A percentile compares a stretch with the other conserved stretches of the same genome.
Conservation (phyloP, 2,888 invertebrate species). For the Orthosia cruda region DNA sequence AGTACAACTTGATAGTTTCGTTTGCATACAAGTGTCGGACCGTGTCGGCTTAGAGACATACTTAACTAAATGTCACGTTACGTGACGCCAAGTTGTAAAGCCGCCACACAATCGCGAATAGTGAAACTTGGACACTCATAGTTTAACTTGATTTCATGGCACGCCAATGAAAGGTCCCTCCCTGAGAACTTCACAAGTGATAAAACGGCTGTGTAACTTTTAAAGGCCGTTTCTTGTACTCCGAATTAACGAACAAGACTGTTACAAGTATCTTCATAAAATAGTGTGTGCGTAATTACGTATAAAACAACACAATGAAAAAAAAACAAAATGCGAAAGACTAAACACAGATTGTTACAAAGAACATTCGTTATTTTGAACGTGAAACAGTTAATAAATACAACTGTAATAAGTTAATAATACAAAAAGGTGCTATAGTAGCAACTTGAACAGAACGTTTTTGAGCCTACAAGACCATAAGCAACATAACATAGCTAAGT, state of each 20-base stretch:
- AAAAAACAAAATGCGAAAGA: constrained; percentile 1
- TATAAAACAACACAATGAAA: too few relatives aligned
- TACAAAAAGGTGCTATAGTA: neutral
- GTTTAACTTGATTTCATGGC: constrained; percentile 48
- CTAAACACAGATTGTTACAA: neutral
- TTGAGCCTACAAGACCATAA: constrained; percentile 22
- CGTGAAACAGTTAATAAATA: neutral
- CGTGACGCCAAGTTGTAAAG: constrained; percentile 40
- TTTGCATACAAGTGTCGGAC: constrained; percentile 39
- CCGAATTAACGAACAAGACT: constrained; percentile 24
- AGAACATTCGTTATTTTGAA: neutral
- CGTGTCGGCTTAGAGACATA: constrained; percentile 19
- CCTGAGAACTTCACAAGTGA: constrained; percentile 48
- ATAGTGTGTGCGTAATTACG: neutral
- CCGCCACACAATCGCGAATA: constrained; percentile 42
- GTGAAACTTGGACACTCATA: constrained; percentile 57
- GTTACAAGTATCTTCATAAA: neutral
- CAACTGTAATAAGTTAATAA: neutral
- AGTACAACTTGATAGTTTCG: constrained; percentile 24
- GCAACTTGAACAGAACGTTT: neutral
- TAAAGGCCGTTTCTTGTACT: constrained; percentile 3
- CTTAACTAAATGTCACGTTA: constrained; percentile 50
- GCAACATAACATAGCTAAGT: constrained; percentile 23
- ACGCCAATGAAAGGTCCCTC: constrained; percentile 30
- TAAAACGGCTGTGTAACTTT: constrained; percentile 38